Conservation (phyloP, 1,140 invertebrate species). For the Tigriopus japonicus region DNA sequence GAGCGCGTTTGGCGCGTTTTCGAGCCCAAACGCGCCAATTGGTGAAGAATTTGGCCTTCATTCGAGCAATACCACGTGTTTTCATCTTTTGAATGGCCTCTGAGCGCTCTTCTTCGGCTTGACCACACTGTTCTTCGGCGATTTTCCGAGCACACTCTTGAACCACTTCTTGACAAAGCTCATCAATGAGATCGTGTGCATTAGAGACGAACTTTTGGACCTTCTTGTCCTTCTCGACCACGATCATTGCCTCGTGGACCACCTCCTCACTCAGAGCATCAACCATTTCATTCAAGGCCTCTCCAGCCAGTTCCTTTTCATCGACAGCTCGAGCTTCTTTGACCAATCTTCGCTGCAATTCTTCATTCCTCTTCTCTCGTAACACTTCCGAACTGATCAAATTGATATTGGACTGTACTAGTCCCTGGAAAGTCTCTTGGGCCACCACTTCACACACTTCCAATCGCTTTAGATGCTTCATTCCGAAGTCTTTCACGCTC, state of each 20-base stretch:
- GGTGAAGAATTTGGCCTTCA: not conserved
- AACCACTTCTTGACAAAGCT: not conserved
- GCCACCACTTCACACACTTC: not conserved
- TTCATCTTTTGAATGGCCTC: not conserved
- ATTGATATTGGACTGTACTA: not conserved
- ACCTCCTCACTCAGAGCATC: constrained; percentile 7
- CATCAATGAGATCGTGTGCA: not conserved
- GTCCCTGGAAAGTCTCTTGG: not conserved
- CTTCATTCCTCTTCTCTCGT: constrained; percentile 11
- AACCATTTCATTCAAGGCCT: constrained; percentile 9
- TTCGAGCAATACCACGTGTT: not conserved
- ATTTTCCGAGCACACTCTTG: constrained; percentile 4
- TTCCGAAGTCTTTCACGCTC: constrained; percentile 2
- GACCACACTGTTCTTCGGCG: not conserved
- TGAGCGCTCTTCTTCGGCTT: not conserved
- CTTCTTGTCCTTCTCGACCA: not conserved
- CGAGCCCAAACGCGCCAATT: not conserved
- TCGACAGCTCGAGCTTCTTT: not conserved
- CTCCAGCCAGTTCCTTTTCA: not conserved
- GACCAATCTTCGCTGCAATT: constrained; percentile 1
- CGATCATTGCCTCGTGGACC: constrained; percentile 9
- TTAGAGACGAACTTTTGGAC: not conserved
- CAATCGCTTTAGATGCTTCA: not conserved
- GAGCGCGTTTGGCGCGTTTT: not conserved
- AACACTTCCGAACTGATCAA: constrained; percentile 12